Evolutionary conservation across 2,888 invertebrate genomes (phyloP), one percentile per base, ranked within the genome.

Genomic region (Eucera pruinosa): DNA sequence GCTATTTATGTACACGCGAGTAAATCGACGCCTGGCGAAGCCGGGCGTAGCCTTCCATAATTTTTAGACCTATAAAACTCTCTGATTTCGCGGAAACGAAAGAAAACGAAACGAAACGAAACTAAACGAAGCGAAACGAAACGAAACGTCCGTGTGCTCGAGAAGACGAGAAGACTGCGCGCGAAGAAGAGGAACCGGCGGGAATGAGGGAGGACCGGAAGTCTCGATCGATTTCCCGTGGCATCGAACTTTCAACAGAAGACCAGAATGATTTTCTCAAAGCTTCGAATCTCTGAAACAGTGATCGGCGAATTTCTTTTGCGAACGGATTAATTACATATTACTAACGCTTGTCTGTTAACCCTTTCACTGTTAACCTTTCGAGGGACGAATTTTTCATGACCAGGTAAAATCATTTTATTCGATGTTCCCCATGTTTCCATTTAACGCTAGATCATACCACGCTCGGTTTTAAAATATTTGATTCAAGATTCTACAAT

Each of bases 1-100:
- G 87, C 87, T 90, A 90, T 91, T 90, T 92, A 90, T 91, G 88
- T 88, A 86, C 87, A 88, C 85, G 87, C 85, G 82, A 85, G 82
- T 86, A 85, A 50, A 83, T 75, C 77, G 71, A 81, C 57, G 75
- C 87, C 87, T 88, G 89, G 86, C 83, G 65, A 87, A 87, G 87
- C 85, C 89, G 87, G 86, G 58, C 78, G 88, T n/a, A 89, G 88
- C 90, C 91, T 91, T 91, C 91, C 90, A 86, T 88, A 82, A 83
- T 73, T 81, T 80, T 85, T n/a, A n/a, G n/a, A n/a, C n/a, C n/a
- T n/a, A n/a, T n/a, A n/a, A n/a, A n/a, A n/a, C n/a, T n/a, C 41
- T 78, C 78, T 85, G 83, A 86, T 83, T 89, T 86, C 45, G 85
- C 85, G 87, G n/a, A n/a, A n/a, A n/a, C n/a, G n/a, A n/a, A n/a